Evolutionary conservation across 2,888 invertebrate genomes (phyloP).

Genomic region (Diaprepes abbreviatus): DNA sequence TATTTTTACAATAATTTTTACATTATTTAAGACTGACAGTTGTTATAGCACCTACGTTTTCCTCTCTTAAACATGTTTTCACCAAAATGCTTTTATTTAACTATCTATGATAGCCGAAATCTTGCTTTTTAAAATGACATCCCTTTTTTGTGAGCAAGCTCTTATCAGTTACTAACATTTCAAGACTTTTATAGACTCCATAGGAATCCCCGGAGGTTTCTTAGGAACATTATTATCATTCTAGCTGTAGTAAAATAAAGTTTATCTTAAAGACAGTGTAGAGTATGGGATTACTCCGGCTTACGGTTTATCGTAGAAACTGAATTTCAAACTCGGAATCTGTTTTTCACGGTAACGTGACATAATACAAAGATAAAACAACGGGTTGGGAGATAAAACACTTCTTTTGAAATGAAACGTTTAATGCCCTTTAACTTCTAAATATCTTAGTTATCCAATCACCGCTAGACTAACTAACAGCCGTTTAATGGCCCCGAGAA

Average conservation of each 20-base stretch:
- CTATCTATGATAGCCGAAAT: not conserved
- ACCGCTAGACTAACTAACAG: no score
- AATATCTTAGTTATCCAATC: no score
- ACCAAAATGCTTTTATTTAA: no score
- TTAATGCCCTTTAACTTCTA: no score
- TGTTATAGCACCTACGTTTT: no score
- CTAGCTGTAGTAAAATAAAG: slow-evolving; percentile 11
- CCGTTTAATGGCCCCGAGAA: no score
- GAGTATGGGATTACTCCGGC: not conserved
- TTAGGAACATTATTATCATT: slow-evolving; percentile 4
- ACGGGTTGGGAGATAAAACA: not conserved
- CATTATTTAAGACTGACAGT: no score
- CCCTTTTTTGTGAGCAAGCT: not conserved
- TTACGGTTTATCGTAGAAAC: not conserved
- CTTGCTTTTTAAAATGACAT: not conserved
- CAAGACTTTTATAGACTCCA: slow-evolving; percentile 2
- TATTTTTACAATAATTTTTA: no score
- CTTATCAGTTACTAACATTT: slow-evolving; percentile 7
- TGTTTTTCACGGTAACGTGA: not conserved
- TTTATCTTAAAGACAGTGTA: slow-evolving; percentile 7
- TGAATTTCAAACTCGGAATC: not conserved
- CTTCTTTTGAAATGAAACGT: no score
- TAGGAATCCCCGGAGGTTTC: not conserved
- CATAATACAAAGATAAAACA: not conserved
- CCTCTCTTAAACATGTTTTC: no score